Conservation (phyloP, 1,140 invertebrate genomes). For the Himalopsyche phryganea region DNA sequence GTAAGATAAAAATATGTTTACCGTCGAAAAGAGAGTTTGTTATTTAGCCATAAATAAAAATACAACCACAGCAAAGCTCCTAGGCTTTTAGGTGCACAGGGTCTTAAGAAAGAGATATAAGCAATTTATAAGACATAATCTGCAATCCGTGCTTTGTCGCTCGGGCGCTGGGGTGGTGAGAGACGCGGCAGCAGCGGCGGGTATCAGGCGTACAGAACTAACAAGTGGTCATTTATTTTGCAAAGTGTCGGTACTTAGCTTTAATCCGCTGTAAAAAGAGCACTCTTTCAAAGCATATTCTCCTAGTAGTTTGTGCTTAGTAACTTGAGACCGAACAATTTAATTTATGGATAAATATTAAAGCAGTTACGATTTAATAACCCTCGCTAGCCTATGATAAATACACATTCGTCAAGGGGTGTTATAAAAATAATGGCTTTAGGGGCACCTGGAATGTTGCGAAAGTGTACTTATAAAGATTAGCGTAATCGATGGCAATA, state of each 20-base stretch:
- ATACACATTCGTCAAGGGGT: too few species aligned
- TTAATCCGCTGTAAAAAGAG: conserved; percentile 23
- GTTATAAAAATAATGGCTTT: neutral
- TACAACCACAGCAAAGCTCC: neutral
- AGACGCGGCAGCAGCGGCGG: neutral
- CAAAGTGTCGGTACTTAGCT: conserved; percentile 29
- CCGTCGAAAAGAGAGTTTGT: too few species aligned
- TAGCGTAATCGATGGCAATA: too few species aligned
- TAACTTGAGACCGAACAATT: too few species aligned
- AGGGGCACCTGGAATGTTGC: too few species aligned
- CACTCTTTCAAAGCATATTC: neutral
- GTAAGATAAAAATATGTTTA: too few species aligned
- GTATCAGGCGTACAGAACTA: conserved; percentile 19
- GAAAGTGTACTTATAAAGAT: too few species aligned
- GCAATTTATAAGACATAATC: conserved; percentile 34
- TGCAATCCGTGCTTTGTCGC: conserved; percentile 21
- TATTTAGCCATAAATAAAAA: too few species aligned
- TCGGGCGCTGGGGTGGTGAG: neutral
- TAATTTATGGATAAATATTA: too few species aligned
- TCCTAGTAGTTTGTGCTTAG: too few species aligned
- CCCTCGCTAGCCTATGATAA: too few species aligned
- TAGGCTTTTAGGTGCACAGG: neutral
- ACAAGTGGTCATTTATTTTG: conserved; percentile 34
- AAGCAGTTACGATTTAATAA: too few species aligned
- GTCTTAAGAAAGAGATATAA: conserved; percentile 11